These are phyloP conservation scores for Oryzias sinensis DNA, from an alignment of 2,797 vertebrate species.

Conservation along the genomic window DNA sequence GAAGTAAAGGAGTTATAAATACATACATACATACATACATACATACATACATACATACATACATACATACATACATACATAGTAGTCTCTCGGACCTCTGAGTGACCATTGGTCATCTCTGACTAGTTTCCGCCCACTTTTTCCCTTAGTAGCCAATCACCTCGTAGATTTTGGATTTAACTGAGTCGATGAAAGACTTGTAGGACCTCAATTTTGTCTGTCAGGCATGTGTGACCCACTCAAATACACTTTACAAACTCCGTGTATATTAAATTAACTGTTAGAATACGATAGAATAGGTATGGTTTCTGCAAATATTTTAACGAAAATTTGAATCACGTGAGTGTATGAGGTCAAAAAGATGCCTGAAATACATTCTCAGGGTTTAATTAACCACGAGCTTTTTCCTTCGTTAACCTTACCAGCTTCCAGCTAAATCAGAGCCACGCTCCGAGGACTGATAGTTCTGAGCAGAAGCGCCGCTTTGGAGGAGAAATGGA, in stretches of 20 bases:
- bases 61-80: too few relatives aligned
- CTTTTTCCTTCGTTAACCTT: too few relatives aligned
- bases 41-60: too few relatives aligned
- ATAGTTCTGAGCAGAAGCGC: not conserved
- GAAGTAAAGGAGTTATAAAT: too few relatives aligned
- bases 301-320: not conserved
- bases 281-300: not conserved
- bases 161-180: not conserved
- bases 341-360: not conserved
- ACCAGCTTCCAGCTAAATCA: not conserved
- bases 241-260: not conserved
- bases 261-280: not conserved
- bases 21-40: too few relatives aligned
- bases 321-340: not conserved
- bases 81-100: too few relatives aligned
- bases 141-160: not conserved
- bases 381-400: not conserved
- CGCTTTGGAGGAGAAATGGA: not conserved
- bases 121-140: not conserved
- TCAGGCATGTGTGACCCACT: not conserved
- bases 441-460: not conserved
- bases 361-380: not conserved
- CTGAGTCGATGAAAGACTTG: not conserved
- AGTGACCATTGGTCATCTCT: too few relatives aligned
- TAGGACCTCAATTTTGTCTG: not conserved